Conservation (phyloP, 2,888 invertebrate genomes). For the Lepidochitona cinerea region DNA sequence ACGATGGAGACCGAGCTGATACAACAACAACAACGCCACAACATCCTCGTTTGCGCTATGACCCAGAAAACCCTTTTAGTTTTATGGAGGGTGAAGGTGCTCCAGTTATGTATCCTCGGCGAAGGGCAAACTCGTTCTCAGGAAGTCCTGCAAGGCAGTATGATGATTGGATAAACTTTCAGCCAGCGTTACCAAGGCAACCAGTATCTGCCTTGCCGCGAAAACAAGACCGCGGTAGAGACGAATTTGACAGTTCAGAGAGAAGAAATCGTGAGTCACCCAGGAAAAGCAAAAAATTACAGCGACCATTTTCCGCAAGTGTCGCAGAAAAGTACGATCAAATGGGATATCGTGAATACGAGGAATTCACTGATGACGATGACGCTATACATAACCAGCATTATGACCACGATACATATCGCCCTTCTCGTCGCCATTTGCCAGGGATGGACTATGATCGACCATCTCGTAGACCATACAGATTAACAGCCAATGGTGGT, state of each 20-base stretch:
- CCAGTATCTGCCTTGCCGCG: too few species aligned
- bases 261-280: neutral
- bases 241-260: neutral
- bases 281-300: neutral
- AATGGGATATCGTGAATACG: neutral
- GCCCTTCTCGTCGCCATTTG: neutral
- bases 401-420: neutral
- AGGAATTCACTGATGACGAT: neutral
- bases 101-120: conserved; percentile 28
- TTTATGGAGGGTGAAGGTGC: conserved; percentile 56
- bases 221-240: neutral
- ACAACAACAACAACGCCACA: neutral
- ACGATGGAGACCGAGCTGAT: neutral
- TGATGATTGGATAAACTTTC: conserved; percentile 55
- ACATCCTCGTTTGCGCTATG: neutral
- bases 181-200: neutral
- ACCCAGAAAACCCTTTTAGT: conserved; percentile 56
- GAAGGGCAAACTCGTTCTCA: conserved; percentile 60
- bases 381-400: neutral
- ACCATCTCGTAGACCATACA: neutral
- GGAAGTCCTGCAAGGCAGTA: conserved; percentile 52
- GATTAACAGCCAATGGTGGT: neutral
- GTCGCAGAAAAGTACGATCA: neutral
- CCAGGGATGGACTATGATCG: too few species aligned
- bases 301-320: neutral